These are phyloP conservation scores for Stenoptilia bipunctidactyla DNA, from an alignment of 2,888 invertebrate genomes.

Conservation along the genomic window DNA sequence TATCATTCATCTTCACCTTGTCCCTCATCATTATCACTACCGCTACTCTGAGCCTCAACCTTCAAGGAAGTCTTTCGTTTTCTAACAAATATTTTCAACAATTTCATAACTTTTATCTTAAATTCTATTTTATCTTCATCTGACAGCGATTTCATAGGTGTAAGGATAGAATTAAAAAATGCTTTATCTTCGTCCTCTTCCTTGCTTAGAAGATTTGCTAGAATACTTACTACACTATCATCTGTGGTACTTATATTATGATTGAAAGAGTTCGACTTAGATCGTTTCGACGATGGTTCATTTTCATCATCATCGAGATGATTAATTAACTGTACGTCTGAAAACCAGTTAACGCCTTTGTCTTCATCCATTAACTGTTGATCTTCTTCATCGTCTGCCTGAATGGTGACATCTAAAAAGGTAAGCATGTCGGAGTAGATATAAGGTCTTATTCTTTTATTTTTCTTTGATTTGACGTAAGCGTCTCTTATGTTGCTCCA, in stretches of 20 bases:
- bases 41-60: slow-evolving; percentile 9
- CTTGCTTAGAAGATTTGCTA: slow-evolving; percentile 35
- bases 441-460: slow-evolving; percentile 24
- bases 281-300: not conserved
- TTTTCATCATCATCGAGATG: slow-evolving; percentile 7
- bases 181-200: slow-evolving; percentile 50
- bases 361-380: not conserved
- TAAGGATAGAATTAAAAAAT: slow-evolving; percentile 45
- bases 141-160: slow-evolving; percentile 35
- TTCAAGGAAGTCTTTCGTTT: slow-evolving; percentile 20
- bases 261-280: not conserved
- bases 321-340: not conserved
- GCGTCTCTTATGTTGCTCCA: slow-evolving; percentile 30
- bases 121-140: slow-evolving; percentile 38
- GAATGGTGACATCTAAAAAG: slow-evolving; percentile 27
- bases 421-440: slow-evolving; percentile 28
- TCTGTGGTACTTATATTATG: not conserved
- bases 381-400: slow-evolving; percentile 17
- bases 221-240: slow-evolving; percentile 26
- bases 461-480: slow-evolving; percentile 30
- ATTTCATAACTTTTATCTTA: slow-evolving; percentile 39
- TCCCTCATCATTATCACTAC: too few relatives aligned
- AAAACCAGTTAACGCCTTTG: slow-evolving; percentile 6
- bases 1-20: too few relatives aligned
- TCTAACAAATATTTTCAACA: slow-evolving; percentile 25